These are phyloP conservation scores for Euschistus heros DNA, from an alignment of 1,140 invertebrate genomes.

Conservation along the genomic window DNA sequence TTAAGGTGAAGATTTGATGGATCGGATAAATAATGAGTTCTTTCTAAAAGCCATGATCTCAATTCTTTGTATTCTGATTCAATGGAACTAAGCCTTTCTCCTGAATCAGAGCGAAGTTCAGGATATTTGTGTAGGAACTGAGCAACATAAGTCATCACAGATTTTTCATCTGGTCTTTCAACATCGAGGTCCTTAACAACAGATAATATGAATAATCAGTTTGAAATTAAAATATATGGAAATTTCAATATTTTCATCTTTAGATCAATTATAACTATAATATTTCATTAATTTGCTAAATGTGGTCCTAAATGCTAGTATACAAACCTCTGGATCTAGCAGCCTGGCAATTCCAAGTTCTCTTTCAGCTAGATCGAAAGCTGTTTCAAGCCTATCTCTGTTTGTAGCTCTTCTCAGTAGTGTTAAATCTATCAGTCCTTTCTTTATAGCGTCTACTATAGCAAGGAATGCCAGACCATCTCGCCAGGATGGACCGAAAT, in stretches of 20 bases:
- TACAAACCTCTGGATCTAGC: conserved; percentile 65
- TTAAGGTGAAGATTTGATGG: conserved; percentile 39
- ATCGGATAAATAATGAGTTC: conserved; percentile 57
- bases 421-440: conserved; percentile 80
- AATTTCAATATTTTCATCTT: no score
- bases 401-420: conserved; percentile 67
- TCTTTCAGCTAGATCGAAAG: conserved; percentile 84
- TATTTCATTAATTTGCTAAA: no score
- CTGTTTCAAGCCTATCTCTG: conserved; percentile 74
- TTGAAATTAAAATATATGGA: no score
- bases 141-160: conserved; percentile 98
- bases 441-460: conserved; percentile 89
- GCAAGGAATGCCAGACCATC: conserved; percentile 94
- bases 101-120: conserved; percentile 47
- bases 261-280: no score
- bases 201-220: no score
- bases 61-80: conserved; percentile 71
- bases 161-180: conserved; percentile 92
- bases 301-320: not conserved
- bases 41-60: conserved; percentile 67
- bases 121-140: conserved; percentile 95
- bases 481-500: conserved; percentile 94
- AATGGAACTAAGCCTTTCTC: conserved; percentile 63
- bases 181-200: conserved; percentile 80
- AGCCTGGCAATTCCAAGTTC: conserved; percentile 88